A percentile compares a stretch with the other conserved stretches of the same genome.
These are phyloP conservation scores for Clepsis dumicolana DNA, from an alignment of 2,888 invertebrate genomes.

Conservation along the genomic window DNA sequence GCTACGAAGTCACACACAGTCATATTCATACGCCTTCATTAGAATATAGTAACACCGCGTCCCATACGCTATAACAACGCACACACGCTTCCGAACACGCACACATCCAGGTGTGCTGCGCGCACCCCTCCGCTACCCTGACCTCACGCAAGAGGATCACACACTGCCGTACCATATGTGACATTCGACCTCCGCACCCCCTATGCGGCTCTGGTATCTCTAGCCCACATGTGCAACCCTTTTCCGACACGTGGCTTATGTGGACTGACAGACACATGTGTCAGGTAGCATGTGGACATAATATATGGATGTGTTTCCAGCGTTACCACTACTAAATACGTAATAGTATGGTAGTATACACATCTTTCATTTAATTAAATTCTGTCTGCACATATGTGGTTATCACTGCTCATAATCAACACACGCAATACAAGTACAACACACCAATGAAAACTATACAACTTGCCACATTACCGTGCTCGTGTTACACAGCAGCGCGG, in stretches of 20 bases:
- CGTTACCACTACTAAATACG: constrained; percentile 19
- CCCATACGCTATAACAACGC: neutral
- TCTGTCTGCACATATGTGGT: constrained; percentile 6
- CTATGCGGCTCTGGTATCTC: constrained; percentile 76
- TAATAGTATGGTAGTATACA: constrained; percentile 2
- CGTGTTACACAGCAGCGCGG: constrained; percentile 50
- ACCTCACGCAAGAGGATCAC: constrained; percentile 54
- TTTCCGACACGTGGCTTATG: constrained; percentile 67
- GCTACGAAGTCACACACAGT: constrained; percentile 53
- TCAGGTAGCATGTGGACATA: constrained; percentile 39
- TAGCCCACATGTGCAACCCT: constrained; percentile 86
- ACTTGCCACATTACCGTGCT: constrained; percentile 16
- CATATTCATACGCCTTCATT: neutral
- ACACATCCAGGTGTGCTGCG: constrained; percentile 35
- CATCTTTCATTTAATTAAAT: constrained; percentile 15
- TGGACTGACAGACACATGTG: constrained; percentile 36
- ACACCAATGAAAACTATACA: constrained; percentile 9
- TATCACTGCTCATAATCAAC: neutral
- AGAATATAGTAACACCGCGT: neutral
- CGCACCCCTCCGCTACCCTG: constrained; percentile 50
- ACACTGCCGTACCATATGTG: constrained; percentile 71
- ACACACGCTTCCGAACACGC: constrained; percentile 32
- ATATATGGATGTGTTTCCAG: constrained; percentile 31
- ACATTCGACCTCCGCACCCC: constrained; percentile 57
- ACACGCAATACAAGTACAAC: constrained; percentile 11